Percentiles rank a stretch among this genome's conserved stretches.
These are phyloP conservation scores for Glyphotaelius pellucidus DNA, from an alignment of 2,888 invertebrate species.

Conservation along the genomic window DNA sequence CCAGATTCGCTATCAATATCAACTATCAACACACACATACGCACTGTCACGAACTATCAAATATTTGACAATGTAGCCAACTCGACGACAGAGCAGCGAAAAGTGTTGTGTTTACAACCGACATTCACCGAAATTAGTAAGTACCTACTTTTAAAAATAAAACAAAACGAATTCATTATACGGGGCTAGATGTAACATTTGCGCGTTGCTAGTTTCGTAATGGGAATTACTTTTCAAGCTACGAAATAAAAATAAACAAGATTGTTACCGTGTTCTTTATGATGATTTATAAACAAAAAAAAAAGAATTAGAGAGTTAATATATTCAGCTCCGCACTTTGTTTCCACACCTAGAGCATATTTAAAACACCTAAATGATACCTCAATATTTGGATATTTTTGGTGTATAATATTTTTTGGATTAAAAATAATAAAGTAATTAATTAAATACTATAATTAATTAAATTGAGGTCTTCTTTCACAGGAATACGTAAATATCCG, in stretches of 20 bases:
- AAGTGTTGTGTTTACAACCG: not conserved
- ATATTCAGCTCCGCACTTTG: too few relatives aligned
- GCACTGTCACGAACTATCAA: conserved; percentile 53
- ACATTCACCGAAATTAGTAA: not conserved
- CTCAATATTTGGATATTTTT: too few relatives aligned
- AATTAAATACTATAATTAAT: too few relatives aligned
- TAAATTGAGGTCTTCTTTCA: too few relatives aligned
- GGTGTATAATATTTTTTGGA: too few relatives aligned
- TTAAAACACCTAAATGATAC: too few relatives aligned
- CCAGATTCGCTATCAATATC: conserved; percentile 39
- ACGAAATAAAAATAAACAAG: not conserved
- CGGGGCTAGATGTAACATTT: not conserved
- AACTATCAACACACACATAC: conserved; percentile 47
- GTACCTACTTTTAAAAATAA: not conserved
- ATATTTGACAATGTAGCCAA: conserved; percentile 48
- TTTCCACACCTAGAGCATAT: too few relatives aligned
- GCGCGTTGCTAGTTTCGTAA: not conserved
- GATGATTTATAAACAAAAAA: too few relatives aligned
- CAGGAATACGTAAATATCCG: too few relatives aligned
- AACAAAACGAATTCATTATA: not conserved
- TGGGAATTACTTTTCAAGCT: not conserved
- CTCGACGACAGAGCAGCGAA: not conserved
- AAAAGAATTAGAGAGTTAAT: too few relatives aligned
- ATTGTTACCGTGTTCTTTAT: too few relatives aligned
- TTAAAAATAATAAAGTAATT: too few relatives aligned